These are phyloP conservation scores for Caenorhabditis afra DNA, from an alignment of 2,888 invertebrate species.

Conservation along the genomic window DNA sequence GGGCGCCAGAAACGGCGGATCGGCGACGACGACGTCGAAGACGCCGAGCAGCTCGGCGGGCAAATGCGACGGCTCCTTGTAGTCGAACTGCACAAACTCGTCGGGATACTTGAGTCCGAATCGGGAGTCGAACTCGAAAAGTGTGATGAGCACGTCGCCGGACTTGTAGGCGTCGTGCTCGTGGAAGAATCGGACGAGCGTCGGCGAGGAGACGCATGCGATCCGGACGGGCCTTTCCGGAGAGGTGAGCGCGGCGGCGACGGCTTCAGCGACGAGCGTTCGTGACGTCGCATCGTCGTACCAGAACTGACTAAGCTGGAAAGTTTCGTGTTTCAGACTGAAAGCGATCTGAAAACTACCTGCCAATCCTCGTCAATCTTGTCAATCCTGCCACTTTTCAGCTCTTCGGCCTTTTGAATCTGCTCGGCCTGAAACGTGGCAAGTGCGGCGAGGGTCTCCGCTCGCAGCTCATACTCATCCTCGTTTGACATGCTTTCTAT, in stretches of 20 bases:
- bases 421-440: conserved; percentile 43
- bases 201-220: conserved; percentile 69
- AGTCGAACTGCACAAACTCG: conserved; percentile 91
- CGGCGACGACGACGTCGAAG: conserved; percentile 89
- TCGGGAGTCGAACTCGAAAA: conserved; percentile 90
- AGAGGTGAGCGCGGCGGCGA: conserved; percentile 32
- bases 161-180: conserved; percentile 62
- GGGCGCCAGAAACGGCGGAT: conserved; percentile 94
- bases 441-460: conserved; percentile 65
- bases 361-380: conserved; percentile 72
- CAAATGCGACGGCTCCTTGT: conserved; percentile 85
- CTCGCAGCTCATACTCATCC: conserved; percentile 60
- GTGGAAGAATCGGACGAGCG: conserved; percentile 66
- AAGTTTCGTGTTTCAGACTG: too few species aligned
- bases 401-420: conserved; percentile 25
- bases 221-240: conserved; percentile 34
- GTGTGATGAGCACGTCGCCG: conserved; percentile 44
- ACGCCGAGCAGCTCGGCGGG: conserved; percentile 83
- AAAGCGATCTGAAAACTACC: conserved; percentile 45
- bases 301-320: conserved; percentile 88
- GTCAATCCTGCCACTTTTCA: conserved; percentile 28
- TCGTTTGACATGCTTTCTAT: conserved; percentile 46
- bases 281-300: conserved; percentile 89
- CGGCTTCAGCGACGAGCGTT: conserved; percentile 56
- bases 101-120: conserved; percentile 86